Percentiles rank a stretch among this genome's conserved stretches.
These are phyloP conservation scores for Hymenopus coronatus DNA, from an alignment of 2,888 invertebrate species.

Conservation along the genomic window DNA sequence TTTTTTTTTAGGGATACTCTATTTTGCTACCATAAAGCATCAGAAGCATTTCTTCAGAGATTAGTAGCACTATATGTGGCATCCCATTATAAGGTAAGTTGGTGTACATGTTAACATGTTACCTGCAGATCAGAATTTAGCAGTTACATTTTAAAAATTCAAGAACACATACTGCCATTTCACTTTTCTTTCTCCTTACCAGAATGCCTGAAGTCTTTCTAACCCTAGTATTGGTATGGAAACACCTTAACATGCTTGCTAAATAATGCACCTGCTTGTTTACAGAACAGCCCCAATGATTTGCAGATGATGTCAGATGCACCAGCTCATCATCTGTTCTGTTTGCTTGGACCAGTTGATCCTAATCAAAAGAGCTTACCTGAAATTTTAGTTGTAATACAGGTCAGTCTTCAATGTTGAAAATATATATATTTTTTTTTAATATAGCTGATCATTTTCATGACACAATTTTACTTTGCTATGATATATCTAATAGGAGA, in stretches of 20 bases:
- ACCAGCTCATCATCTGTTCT: slow-evolving; percentile 96
- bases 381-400: slow-evolving; percentile 90
- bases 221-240: too few species aligned
- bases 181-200: too few species aligned
- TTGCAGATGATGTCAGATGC: slow-evolving; percentile 98
- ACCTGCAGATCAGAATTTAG: too few species aligned
- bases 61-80: slow-evolving; percentile 93
- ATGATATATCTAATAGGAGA: too few species aligned
- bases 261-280: slow-evolving; percentile 28
- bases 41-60: slow-evolving; percentile 87
- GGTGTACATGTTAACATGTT: too few species aligned
- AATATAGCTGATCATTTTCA: too few species aligned
- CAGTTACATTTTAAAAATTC: too few species aligned
- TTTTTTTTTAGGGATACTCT: slow-evolving; percentile 76
- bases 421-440: too few species aligned
- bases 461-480: too few species aligned
- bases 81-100: slow-evolving; percentile 88
- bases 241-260: background rate
- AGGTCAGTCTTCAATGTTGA: slow-evolving; percentile 49
- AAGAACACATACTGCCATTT: too few species aligned
- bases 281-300: slow-evolving; percentile 94
- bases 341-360: slow-evolving; percentile 83
- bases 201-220: too few species aligned
- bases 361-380: slow-evolving; percentile 69
- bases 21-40: slow-evolving; percentile 94